Percentiles rank a stretch among this genome's conserved stretches.
These are phyloP conservation scores for Haliclona indistincta DNA, from an alignment of 37 sponge, comb jelly and placozoan species.

Conservation along the genomic window DNA sequence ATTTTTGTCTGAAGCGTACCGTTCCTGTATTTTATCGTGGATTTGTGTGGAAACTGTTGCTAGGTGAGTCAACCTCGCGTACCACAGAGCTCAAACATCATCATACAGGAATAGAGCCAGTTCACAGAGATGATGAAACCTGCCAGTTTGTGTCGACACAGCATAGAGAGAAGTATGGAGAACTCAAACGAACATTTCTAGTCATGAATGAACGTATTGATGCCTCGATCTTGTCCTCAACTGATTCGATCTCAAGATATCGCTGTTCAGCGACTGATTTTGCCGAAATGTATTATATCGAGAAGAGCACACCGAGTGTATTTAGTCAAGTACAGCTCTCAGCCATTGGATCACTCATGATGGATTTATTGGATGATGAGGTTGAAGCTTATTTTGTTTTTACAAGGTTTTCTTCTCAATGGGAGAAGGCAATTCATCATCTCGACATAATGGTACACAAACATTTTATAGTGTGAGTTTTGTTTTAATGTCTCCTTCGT, in stretches of 20 bases:
- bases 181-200: constrained; percentile 33
- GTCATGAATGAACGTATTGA: constrained; percentile 48
- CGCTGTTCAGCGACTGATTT: too few species aligned
- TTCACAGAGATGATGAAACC: constrained; percentile 34
- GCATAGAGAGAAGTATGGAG: constrained; percentile 24
- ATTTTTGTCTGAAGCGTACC: constrained; percentile 49
- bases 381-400: constrained; percentile 42
- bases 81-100: too few species aligned
- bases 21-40: constrained; percentile 32
- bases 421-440: constrained; percentile 5
- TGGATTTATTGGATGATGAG: constrained; percentile 33
- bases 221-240: too few species aligned
- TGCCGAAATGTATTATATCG: constrained; percentile 33
- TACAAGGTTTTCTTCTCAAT: constrained; percentile 34
- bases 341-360: constrained; percentile 33
- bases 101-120: constrained; percentile 35
- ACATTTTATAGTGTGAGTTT: neutral
- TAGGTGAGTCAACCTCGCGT: too few species aligned
- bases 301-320: constrained; percentile 1
- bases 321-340: neutral
- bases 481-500: neutral
- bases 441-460: neutral
- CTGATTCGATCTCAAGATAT: too few species aligned
- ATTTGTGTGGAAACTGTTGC: constrained; percentile 50
- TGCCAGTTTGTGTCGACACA: constrained; percentile 28